phyloP scores from a whole-genome alignment of 1,140 invertebrate genomes.

The Drosophila truncata region DNA sequence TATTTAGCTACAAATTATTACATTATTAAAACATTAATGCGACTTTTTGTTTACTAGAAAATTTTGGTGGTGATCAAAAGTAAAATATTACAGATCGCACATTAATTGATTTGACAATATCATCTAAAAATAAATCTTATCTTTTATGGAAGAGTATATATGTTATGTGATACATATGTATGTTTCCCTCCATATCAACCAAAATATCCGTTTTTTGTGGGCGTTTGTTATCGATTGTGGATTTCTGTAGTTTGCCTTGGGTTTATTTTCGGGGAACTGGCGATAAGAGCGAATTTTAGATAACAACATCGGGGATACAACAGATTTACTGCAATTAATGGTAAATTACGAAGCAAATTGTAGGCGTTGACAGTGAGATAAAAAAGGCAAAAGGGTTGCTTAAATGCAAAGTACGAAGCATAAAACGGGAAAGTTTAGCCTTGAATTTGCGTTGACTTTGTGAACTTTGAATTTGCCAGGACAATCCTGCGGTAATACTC shows the following conservation, averaged over 20 bases:
- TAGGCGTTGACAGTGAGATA: conserved; percentile 36
- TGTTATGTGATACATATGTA: background rate
- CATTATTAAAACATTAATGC: no score
- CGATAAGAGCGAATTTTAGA: conserved; percentile 31
- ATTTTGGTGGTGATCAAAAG: no score
- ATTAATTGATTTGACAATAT: background rate
- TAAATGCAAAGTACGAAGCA: background rate
- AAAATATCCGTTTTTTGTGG: conserved; percentile 30
- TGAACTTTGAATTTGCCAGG: conserved; percentile 39
- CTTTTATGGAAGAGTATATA: background rate
- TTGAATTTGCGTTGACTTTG: conserved; percentile 39
- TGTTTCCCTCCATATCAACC: background rate
- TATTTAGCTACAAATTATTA: no score
- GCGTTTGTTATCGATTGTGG: conserved; percentile 35
- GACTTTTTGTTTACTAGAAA: no score
- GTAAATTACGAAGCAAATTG: conserved; percentile 31
- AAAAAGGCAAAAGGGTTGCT: conserved; percentile 2
- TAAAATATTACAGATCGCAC: background rate
- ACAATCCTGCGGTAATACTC: conserved; percentile 47
- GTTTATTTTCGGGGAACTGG: conserved; percentile 25
- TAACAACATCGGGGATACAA: conserved; percentile 17
- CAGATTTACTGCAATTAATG: conserved; percentile 41
- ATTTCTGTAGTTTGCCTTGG: conserved; percentile 20
- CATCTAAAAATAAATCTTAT: background rate
- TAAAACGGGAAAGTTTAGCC: conserved; percentile 2